Conservation (phyloP, 1,140 invertebrate genomes). For the Drosophila obscura region DNA sequence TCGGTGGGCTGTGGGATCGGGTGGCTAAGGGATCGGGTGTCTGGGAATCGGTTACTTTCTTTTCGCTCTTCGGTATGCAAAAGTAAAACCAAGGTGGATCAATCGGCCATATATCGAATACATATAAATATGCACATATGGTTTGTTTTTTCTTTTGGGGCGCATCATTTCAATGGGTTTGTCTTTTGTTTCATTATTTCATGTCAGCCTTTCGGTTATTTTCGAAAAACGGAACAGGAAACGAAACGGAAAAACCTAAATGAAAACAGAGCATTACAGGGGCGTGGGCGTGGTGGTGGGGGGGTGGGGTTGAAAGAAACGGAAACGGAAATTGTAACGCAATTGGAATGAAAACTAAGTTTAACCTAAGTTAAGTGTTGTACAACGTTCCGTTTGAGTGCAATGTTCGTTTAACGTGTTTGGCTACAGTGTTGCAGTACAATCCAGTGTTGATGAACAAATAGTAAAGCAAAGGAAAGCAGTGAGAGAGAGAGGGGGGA, state of each 20-base stretch:
- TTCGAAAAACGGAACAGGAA: slow-evolving; percentile 9
- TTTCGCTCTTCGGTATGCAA: slow-evolving; percentile 35
- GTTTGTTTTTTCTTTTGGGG: not conserved
- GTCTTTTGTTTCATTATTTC: slow-evolving; percentile 21
- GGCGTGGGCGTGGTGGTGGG: no score
- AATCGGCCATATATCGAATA: slow-evolving; percentile 17
- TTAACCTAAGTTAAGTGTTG: slow-evolving; percentile 31
- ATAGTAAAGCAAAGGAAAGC: not conserved
- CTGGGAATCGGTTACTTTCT: not conserved
- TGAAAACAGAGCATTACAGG: slow-evolving; percentile 6
- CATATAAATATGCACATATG: not conserved
- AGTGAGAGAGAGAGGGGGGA: no score
- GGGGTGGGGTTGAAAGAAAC: slow-evolving; percentile 2
- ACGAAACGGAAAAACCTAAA: slow-evolving; percentile 15
- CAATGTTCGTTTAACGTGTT: not conserved
- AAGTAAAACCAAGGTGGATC: slow-evolving; percentile 37
- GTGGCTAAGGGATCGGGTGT: no score
- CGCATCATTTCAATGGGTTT: slow-evolving; percentile 18
- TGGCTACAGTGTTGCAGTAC: slow-evolving; percentile 13
- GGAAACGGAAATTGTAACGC: slow-evolving; percentile 16
- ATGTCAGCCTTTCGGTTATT: slow-evolving; percentile 5
- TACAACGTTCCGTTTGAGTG: slow-evolving; percentile 20
- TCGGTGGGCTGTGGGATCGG: not conserved
- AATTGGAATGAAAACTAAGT: slow-evolving; percentile 3
- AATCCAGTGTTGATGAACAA: slow-evolving; percentile 1